A percentile compares a stretch with the other conserved stretches of the same genome.
Evolutionary conservation across 2,797 vertebrate genomes (phyloP).

Genomic region (Fringilla coelebs): DNA sequence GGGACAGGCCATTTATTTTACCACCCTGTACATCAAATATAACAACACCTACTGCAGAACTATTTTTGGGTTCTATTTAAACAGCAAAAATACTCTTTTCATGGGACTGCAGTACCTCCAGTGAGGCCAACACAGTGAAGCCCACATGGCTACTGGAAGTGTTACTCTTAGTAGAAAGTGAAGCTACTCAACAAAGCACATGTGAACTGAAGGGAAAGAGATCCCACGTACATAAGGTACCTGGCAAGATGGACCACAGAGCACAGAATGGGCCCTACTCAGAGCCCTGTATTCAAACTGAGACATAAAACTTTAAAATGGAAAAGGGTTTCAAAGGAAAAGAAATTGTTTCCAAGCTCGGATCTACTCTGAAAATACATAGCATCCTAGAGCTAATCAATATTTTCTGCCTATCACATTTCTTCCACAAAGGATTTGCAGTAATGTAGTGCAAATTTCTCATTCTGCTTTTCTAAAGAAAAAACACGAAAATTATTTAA

Average conservation of each 20-base stretch:
- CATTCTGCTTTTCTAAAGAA: background rate
- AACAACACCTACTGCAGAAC: background rate
- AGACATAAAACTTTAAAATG: background rate
- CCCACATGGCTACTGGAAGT: background rate
- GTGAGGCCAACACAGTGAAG: background rate
- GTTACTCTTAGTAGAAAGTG: background rate
- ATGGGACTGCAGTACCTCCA: background rate
- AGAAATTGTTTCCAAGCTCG: background rate
- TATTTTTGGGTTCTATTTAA: background rate
- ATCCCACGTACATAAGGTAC: background rate
- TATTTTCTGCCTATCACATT: background rate
- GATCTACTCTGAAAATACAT: background rate
- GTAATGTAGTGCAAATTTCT: background rate
- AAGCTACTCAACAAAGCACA: background rate
- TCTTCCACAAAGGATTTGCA: background rate
- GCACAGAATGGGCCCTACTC: background rate
- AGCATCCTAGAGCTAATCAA: background rate
- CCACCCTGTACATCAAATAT: background rate
- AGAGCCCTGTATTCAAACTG: background rate
- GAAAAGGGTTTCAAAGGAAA: background rate
- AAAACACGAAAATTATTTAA: background rate
- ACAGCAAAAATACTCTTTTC: background rate
- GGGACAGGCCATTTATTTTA: background rate
- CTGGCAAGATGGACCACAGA: background rate
- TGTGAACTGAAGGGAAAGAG: background rate